A percentile compares a stretch with the other conserved stretches of the same genome.
Evolutionary conservation across 2,113 vertebrate genomes (phyloP).

Genomic region (Muntiacus reevesi): DNA sequence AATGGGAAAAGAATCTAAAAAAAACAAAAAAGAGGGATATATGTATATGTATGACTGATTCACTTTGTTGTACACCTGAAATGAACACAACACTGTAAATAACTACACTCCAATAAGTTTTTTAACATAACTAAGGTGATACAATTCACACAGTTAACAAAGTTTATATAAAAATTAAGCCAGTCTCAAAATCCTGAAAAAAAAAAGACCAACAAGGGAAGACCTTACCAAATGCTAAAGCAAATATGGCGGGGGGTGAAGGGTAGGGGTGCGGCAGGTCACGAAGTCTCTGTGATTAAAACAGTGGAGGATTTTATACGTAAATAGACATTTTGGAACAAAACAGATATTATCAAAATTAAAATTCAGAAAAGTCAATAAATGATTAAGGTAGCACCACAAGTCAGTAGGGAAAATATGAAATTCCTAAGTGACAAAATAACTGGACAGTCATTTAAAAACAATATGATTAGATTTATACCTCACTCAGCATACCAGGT

Average conservation of each 20-base stretch:
- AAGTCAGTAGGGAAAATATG: not conserved
- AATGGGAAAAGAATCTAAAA: not conserved
- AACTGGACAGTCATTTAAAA: not conserved
- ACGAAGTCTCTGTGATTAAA: not conserved
- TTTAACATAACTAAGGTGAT: not conserved
- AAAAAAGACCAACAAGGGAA: not conserved
- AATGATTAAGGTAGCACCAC: not conserved
- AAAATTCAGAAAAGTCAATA: not conserved
- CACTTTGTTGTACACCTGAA: not conserved
- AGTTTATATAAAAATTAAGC: not conserved
- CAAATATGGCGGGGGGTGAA: not conserved
- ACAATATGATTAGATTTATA: not conserved
- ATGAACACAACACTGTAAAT: not conserved
- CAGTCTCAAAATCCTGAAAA: not conserved
- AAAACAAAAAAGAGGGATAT: not conserved
- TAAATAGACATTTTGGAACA: not conserved
- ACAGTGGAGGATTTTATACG: not conserved
- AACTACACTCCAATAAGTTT: not conserved
- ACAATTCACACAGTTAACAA: not conserved
- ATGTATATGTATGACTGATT: not conserved
- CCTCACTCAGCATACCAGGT: not conserved
- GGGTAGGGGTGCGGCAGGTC: not conserved
- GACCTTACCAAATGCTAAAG: not conserved
- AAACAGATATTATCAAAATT: not conserved
- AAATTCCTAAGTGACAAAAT: not conserved